phyloP scores from a whole-genome alignment of 2,888 invertebrate species.

The Netelia melanura region DNA sequence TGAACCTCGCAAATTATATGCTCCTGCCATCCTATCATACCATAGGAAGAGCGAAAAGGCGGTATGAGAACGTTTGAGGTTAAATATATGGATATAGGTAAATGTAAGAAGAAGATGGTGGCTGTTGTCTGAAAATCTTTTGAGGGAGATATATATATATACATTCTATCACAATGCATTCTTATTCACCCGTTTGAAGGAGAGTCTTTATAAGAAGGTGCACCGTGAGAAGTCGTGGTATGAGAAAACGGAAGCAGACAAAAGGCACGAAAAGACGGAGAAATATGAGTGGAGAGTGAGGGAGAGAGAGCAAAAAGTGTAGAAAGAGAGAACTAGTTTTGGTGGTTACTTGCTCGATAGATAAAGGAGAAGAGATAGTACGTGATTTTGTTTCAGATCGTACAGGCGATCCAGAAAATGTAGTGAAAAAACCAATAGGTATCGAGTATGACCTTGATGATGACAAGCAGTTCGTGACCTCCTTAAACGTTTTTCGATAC shows the following conservation, averaged over 20 bases:
- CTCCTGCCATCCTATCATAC: not conserved
- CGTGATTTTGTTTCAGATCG: constrained; percentile 64
- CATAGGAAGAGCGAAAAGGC: not conserved
- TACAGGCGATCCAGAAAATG: constrained; percentile 62
- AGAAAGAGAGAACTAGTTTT: constrained; percentile 14
- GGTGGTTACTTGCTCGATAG: constrained; percentile 56
- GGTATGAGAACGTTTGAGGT: constrained; percentile 12
- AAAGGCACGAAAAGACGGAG: constrained; percentile 38
- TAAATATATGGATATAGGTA: not conserved
- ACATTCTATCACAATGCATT: constrained; percentile 56
- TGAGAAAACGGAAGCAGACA: constrained; percentile 51
- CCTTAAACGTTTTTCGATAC: constrained; percentile 33
- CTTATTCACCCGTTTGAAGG: constrained; percentile 51
- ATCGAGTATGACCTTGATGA: constrained; percentile 45
- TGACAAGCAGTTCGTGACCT: constrained; percentile 14
- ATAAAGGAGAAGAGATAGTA: constrained; percentile 61
- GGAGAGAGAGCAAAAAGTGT: constrained; percentile 8
- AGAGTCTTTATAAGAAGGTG: constrained; percentile 66
- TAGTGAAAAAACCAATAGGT: constrained; percentile 11
- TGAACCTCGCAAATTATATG: not conserved
- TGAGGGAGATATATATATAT: constrained; percentile 22
- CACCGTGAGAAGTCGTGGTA: constrained; percentile 47
- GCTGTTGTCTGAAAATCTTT: constrained; percentile 38
- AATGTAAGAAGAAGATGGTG: constrained; percentile 18
- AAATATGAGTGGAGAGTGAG: constrained; percentile 20